These are phyloP conservation scores for Drosophila albomicans DNA, from an alignment of 1,140 invertebrate species.

Conservation along the genomic window DNA sequence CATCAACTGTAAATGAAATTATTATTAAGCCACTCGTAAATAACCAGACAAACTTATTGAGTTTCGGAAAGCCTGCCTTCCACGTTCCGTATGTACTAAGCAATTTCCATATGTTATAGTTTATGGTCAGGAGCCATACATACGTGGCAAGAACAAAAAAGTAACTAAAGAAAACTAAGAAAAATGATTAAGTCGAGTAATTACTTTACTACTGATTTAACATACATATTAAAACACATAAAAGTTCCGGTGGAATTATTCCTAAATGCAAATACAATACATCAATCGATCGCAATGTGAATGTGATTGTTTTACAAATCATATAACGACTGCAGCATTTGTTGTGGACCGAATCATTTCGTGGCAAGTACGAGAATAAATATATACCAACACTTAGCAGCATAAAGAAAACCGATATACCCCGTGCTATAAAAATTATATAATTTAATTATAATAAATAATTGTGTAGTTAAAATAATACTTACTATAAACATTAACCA, in stretches of 20 bases:
- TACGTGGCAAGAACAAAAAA: background rate
- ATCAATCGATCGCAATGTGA: background rate
- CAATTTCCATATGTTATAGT: conserved; percentile 13
- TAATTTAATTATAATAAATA: background rate
- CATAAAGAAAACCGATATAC: conserved; percentile 8
- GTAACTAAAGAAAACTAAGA: background rate
- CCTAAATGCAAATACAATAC: background rate
- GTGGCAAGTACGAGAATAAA: conserved; percentile 4
- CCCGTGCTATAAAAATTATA: background rate
- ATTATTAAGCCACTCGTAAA: background rate
- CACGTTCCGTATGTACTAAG: background rate
- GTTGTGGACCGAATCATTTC: conserved; percentile 1
- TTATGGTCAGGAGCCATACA: conserved; percentile 4
- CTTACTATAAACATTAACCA: background rate
- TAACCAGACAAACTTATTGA: background rate
- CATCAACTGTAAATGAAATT: background rate
- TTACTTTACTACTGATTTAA: background rate
- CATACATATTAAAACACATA: background rate
- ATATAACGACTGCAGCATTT: conserved; percentile 11
- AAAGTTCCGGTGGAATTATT: background rate
- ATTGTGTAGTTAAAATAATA: background rate
- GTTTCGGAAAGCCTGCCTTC: background rate
- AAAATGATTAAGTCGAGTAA: background rate
- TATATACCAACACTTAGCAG: background rate
- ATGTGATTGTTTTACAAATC: conserved; percentile 8